A percentile compares a stretch with the other conserved stretches of the same genome.
Evolutionary conservation across 1,140 invertebrate species (phyloP).

Genomic region (Agrypnia vestita): DNA sequence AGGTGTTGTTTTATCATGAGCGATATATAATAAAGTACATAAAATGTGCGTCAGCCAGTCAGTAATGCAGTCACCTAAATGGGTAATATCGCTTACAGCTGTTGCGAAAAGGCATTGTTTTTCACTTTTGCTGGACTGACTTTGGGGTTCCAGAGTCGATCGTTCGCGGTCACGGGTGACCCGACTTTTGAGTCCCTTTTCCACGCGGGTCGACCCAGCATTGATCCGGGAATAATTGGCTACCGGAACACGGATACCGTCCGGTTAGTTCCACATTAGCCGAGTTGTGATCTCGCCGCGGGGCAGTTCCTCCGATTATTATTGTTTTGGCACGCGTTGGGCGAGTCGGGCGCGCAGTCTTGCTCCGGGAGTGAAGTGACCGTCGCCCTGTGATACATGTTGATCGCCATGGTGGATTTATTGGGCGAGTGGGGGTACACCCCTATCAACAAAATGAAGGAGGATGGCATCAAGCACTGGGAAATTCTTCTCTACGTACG

Average conservation of each 20-base stretch:
- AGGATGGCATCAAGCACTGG: not conserved
- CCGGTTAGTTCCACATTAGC: not conserved
- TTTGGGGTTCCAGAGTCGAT: too few relatives aligned
- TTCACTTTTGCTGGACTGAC: too few relatives aligned
- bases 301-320: conserved; percentile 8
- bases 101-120: too few relatives aligned
- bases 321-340: not conserved
- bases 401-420: not conserved
- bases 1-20: too few relatives aligned
- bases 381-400: not conserved
- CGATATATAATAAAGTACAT: too few relatives aligned
- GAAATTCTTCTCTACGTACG: conserved; percentile 15
- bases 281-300: not conserved
- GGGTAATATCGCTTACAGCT: too few relatives aligned
- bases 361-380: not conserved
- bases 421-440: not conserved
- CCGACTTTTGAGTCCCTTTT: too few relatives aligned
- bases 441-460: not conserved
- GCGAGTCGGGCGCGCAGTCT: not conserved
- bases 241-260: conserved; percentile 7
- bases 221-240: conserved; percentile 12
- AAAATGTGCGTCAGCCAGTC: too few relatives aligned
- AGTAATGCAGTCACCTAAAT: too few relatives aligned
- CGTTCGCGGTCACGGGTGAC: too few relatives aligned
- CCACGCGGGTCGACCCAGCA: not conserved